Evolutionary conservation across 1,140 invertebrate species (phyloP), one percentile per base, ranked within the genome.

Genomic region (Drosophila nannoptera): DNA sequence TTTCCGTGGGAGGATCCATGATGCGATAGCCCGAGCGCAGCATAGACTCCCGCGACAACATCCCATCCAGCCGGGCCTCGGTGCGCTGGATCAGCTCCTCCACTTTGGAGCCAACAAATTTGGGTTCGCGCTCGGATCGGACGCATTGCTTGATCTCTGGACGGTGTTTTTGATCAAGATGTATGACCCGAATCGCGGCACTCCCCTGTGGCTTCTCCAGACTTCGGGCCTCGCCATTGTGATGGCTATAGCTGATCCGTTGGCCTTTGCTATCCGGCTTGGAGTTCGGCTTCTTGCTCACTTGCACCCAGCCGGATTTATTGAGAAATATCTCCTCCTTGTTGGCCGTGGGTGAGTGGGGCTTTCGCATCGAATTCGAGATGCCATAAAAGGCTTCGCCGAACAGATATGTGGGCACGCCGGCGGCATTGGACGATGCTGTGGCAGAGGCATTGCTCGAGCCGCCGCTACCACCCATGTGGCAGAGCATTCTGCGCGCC

Each of bases 261-360:
- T 68, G 67, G 53, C 65, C 74, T 16, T 88, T 77, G 16, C 77
- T 72, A 22, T 69, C 71, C 35, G 6, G 33, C 6, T 42, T 42
- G 11, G 50, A 56, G 7, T 62, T 49, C 7, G 72, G 65, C 40
- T 82, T 88, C 2, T 75, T 75, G 53, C 86, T 89, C 11, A 89
- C 89, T 38, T 89, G 88, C 7, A 90, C 88, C 88, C 88, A 90
- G 29, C 89, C 89, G 11, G 89, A 90, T 54, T 89, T 89, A 71
- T 89, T 90, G 0, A 90, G 58, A 40, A 78, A 90, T 38, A 90
- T 90, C 49, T 89, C 88, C 60, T 89, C 86, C 32, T 86, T 88
- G 43, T 75, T 86, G 33, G 56, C 56, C 11, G 62, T 49, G 0
- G 78, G 78, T 0, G 72, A 72, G 5, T 50, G 52, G 6, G 77